Evolutionary conservation across 2,888 invertebrate species (phyloP).

Genomic region (Drosophila merina): DNA sequence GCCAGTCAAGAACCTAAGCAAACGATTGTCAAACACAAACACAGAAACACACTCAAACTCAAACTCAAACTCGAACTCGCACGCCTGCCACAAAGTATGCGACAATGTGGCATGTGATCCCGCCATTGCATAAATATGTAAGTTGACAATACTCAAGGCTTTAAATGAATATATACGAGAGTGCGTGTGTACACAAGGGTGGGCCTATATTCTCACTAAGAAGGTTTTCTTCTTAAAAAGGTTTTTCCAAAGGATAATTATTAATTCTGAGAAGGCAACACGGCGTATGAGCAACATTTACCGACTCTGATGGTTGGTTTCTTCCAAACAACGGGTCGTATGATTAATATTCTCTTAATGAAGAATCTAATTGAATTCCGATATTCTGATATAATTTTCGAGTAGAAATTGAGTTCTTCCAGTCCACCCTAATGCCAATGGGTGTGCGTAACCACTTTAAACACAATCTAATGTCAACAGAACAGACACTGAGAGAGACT

Average conservation of each 20-base stretch:
- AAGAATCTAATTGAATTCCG: too few species aligned
- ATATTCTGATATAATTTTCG: too few species aligned
- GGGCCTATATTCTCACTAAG: not conserved
- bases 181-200: not conserved
- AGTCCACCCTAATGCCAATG: slow-evolving; percentile 30
- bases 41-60: slow-evolving; percentile 37
- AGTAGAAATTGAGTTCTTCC: too few species aligned
- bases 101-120: slow-evolving; percentile 73
- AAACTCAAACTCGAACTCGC: slow-evolving; percentile 15
- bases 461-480: slow-evolving; percentile 76
- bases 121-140: slow-evolving; percentile 71
- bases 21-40: slow-evolving; percentile 63
- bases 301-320: not conserved
- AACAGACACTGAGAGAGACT: slow-evolving; percentile 33
- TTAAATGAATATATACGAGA: slow-evolving; percentile 43
- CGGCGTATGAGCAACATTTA: not conserved
- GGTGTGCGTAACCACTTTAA: slow-evolving; percentile 69
- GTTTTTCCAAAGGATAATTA: not conserved
- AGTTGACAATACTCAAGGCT: slow-evolving; percentile 70
- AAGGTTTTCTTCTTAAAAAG: not conserved
- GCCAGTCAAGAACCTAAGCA: slow-evolving; percentile 58
- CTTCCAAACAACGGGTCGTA: not conserved
- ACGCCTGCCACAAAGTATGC: slow-evolving; percentile 55
- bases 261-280: not conserved
- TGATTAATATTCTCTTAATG: not conserved